Evolutionary conservation across 2,888 invertebrate genomes (phyloP), one percentile per base, ranked within the genome.

Genomic region (Atrina japonica): DNA sequence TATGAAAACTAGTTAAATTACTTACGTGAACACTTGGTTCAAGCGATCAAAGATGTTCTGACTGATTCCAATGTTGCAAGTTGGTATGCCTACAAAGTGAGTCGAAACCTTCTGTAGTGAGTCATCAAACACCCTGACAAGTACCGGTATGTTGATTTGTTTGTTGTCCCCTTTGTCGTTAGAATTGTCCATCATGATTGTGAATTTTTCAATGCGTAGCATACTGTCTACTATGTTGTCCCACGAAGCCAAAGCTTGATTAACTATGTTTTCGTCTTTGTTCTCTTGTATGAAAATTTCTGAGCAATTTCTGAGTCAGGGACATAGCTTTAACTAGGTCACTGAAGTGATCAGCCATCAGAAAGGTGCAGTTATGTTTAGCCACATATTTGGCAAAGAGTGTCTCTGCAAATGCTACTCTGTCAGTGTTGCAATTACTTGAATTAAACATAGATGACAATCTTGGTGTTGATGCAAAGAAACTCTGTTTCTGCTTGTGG

Each of bases 271-370:
- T 1, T 73, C 1, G 67, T 56, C 53, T 78, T 78, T 0, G 71
- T 68, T 23, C 66, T 43, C 23, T 59, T 64, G 60, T 77, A 79
- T 27, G 56, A 27, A 53, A 75, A 77, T 60, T 74, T 76, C 69
- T 77, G 66, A n/a, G 77, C 73, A 7, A 74, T 73, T 7, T 35
- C 43, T 3, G 66, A 75, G 52, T 80, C 74, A 35, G 79, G 77
- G 52, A 80, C 79, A 80, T 74, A 7, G 18, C 18, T 64, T 66
- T 66, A 30, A 69, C 29, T 1, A 75, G 41, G 0, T 29, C 6
- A 16, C 65, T 66, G 55, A 77, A 74, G 52, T 76, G 73, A 52
- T 80, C 79, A 23, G 77, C 70, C n/a, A 74, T 41, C 14, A 60
- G 30, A n/a, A 76, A 68, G 1, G 77, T 60, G 3, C 70, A 56